A percentile compares a stretch with the other conserved stretches of the same genome.
Evolutionary conservation across 1,140 invertebrate genomes (phyloP).

Genomic region (Himalopsyche phryganea): DNA sequence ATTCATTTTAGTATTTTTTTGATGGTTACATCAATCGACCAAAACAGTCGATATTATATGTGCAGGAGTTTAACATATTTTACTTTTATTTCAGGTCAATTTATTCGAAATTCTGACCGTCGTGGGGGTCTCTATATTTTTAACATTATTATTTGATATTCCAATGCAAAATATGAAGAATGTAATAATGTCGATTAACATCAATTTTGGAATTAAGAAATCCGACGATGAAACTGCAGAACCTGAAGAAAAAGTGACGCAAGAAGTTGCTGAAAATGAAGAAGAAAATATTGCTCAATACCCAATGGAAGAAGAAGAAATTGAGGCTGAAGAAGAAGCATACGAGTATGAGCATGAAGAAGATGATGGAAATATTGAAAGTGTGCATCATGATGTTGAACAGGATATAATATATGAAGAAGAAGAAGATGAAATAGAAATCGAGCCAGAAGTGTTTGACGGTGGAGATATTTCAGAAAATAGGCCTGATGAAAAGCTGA

Average conservation of each 20-base stretch:
- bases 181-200: slow-evolving; percentile 39
- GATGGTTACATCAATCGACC: no score
- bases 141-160: slow-evolving; percentile 64
- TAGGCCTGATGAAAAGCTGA: slow-evolving; percentile 32
- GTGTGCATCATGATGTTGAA: slow-evolving; percentile 40
- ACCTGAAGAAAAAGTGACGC: slow-evolving; percentile 28
- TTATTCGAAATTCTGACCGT: slow-evolving; percentile 43
- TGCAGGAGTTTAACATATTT: no score
- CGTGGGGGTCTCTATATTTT: slow-evolving; percentile 53
- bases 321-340: slow-evolving; percentile 45
- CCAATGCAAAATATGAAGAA: slow-evolving; percentile 68
- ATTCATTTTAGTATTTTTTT: no score
- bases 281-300: slow-evolving; percentile 19
- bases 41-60: no score
- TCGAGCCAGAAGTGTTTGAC: slow-evolving; percentile 41
- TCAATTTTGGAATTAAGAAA: slow-evolving; percentile 26
- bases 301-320: slow-evolving; percentile 46
- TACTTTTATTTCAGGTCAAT: slow-evolving; percentile 40
- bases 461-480: slow-evolving; percentile 42
- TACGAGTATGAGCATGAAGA: slow-evolving; percentile 44
- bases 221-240: slow-evolving; percentile 20
- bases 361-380: slow-evolving; percentile 38
- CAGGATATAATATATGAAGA: slow-evolving; percentile 51
- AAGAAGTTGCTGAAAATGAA: slow-evolving; percentile 31
- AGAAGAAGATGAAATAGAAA: slow-evolving; percentile 40